Conservation (phyloP, 2,888 invertebrate species). For the Notodonta dromedarius region DNA sequence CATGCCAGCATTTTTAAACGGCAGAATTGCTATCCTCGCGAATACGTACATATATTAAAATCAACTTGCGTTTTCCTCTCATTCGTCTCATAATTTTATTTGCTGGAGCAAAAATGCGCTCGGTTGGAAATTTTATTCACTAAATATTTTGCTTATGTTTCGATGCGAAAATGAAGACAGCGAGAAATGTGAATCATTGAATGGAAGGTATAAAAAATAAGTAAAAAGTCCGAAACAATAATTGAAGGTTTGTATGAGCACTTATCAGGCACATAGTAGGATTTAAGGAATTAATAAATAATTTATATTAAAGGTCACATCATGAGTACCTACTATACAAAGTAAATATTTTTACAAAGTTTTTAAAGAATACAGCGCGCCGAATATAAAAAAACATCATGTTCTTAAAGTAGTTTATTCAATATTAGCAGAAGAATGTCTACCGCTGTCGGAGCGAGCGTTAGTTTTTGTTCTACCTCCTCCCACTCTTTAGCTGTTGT, state of each 20-base stretch:
- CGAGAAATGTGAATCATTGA: no score
- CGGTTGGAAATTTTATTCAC: slow-evolving; percentile 46
- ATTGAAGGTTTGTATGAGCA: no score
- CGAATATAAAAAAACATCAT: no score
- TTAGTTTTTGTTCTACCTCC: slow-evolving; percentile 62
- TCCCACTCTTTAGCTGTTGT: slow-evolving; percentile 55
- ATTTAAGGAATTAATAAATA: no score
- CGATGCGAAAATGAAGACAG: slow-evolving; percentile 14
- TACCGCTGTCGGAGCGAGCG: slow-evolving; percentile 29
- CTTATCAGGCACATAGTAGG: no score
- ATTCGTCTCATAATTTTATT: slow-evolving; percentile 79
- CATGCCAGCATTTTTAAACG: slow-evolving; percentile 63
- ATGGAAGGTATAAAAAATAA: no score
- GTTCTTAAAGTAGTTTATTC: slow-evolving; percentile 30
- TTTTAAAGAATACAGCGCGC: no score
- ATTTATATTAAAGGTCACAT: no score
- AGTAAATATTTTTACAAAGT: no score
- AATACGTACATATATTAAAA: slow-evolving; percentile 65
- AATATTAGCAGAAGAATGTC: slow-evolving; percentile 43
- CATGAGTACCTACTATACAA: no score
- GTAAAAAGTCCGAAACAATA: no score
- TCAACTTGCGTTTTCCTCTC: slow-evolving; percentile 73
- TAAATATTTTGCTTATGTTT: slow-evolving; percentile 28
- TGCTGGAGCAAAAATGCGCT: slow-evolving; percentile 56
- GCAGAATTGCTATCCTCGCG: slow-evolving; percentile 54